Evolutionary conservation across 2,113 vertebrate species (phyloP).

Genomic region (Centrocercus urophasianus): DNA sequence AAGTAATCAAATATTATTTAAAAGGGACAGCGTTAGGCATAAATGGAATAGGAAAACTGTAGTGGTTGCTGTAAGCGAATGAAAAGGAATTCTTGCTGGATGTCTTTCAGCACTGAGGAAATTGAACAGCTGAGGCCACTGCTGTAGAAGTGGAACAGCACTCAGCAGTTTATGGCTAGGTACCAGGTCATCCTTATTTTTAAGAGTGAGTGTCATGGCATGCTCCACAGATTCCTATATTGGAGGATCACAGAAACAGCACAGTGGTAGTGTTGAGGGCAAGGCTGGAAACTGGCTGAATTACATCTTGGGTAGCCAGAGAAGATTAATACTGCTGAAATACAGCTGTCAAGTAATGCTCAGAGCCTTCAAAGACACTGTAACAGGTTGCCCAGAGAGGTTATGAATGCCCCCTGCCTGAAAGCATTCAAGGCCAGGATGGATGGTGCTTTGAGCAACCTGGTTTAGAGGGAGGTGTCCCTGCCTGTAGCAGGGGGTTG

Average conservation of each 20-base stretch:
- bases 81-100: not conserved
- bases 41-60: not conserved
- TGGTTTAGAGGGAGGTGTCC: no score
- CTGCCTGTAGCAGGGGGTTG: no score
- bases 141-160: not conserved
- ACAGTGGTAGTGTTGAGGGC: not conserved
- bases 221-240: not conserved
- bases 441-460: no score
- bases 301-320: not conserved
- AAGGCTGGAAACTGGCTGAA: not conserved
- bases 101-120: not conserved
- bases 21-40: not conserved
- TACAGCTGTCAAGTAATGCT: not conserved
- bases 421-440: no score
- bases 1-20: not conserved
- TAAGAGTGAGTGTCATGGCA: not conserved
- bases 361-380: not conserved
- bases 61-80: not conserved
- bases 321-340: not conserved
- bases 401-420: no score
- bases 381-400: no score
- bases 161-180: not conserved
- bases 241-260: not conserved
- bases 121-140: not conserved
- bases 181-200: not conserved